Evolutionary conservation across 92 coral and sea anemone genomes (phyloP), one percentile per base, ranked within the genome.

Genomic region (Siderastrea radians): DNA sequence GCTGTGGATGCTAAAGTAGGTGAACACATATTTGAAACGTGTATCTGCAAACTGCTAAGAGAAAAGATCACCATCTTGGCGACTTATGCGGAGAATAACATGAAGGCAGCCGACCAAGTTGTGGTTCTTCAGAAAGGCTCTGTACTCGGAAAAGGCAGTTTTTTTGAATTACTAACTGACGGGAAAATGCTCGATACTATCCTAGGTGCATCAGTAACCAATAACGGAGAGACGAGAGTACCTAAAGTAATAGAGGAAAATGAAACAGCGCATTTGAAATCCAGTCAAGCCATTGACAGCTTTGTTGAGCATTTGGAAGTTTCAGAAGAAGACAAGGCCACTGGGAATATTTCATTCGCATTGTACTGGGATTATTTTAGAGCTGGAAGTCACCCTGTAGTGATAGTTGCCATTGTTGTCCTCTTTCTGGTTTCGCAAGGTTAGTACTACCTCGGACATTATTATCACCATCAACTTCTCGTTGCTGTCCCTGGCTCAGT

Each of bases 261-360:
- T 14, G 57, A 60, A 7, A 77, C 15, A 58, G 54, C 49, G 3
- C 70, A 46, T 3, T 77, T 54, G 16, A 3, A n/a, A 15, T 16
- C 53, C 57, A 46, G 38, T 9, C 52, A 44, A n/a, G 82, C 3
- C 54, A 47, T 16, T 13, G 70, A 17, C 43, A 16, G 45, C 47
- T 47, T 59, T 61, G 52, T 13, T 46, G 69, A 80, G 19, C 55
- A 80, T 12, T 67, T 80, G 51, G 74, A 57, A 51, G 53, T 77
- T 48, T 52, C 61, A 38, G 93, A 90, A 49, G 93, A 90, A 74
- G 93, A 90, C 48, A 68, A 69, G 67, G 83, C 57, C 48, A 82
- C 74, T 8, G 93, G 90, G 15, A 59, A 52, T 2, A 80, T 85
- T 50, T 77, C 89, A 44, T 69, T 61, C 68, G 26, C 62, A 57